Percentiles rank a stretch among this genome's conserved stretches.
Conservation (phyloP, 2,113 vertebrate species). For the Rhinolophus sinicus region DNA sequence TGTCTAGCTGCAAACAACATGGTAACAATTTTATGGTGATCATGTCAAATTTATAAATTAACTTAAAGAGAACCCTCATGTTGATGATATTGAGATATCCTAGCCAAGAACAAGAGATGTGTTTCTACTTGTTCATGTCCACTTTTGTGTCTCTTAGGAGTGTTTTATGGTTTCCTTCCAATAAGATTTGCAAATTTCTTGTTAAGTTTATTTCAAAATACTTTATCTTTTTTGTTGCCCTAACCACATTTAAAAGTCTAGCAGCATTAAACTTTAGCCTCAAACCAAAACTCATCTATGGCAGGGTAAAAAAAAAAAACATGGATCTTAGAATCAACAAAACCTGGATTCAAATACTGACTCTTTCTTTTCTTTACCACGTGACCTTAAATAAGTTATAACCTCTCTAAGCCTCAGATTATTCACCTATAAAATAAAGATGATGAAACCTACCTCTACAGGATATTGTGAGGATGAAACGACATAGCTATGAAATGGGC, state of each 20-base stretch:
- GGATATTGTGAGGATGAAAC: background rate
- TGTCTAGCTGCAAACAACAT: background rate
- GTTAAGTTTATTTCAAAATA: background rate
- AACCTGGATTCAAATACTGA: background rate
- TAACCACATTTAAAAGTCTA: constrained; percentile 42
- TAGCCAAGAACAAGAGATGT: background rate
- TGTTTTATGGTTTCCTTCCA: background rate
- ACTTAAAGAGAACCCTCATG: background rate
- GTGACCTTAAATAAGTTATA: background rate
- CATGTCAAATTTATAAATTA: background rate
- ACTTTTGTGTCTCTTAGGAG: background rate
- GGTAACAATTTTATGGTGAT: background rate
- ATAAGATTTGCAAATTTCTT: background rate
- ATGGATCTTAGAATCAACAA: background rate
- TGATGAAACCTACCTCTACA: background rate
- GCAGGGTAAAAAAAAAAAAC: background rate
- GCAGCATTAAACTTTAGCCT: background rate
- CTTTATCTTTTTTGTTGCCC: background rate
- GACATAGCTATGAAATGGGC: background rate
- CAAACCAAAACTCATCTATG: background rate
- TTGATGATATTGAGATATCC: background rate
- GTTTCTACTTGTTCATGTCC: background rate
- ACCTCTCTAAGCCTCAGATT: background rate
- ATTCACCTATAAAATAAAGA: background rate
- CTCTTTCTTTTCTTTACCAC: background rate